Percentiles rank a stretch among this genome's conserved stretches.
Evolutionary conservation across 2,888 invertebrate genomes (phyloP).

Genomic region (Zygaena filipendulae): DNA sequence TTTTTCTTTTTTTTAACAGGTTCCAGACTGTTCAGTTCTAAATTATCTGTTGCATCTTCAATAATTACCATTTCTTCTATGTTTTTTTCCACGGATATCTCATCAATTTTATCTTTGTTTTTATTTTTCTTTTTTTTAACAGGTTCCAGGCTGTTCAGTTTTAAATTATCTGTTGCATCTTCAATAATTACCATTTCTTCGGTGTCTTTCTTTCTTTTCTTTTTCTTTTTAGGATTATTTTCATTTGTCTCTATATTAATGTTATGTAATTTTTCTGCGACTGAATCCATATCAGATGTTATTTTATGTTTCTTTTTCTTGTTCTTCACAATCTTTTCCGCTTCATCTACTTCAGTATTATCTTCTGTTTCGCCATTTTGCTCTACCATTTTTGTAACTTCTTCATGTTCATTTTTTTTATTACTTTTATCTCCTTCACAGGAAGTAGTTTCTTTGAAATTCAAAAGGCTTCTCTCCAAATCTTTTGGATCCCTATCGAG

Average conservation of each 20-base stretch:
- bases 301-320: conserved; percentile 19
- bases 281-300: conserved; percentile 7
- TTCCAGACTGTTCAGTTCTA: no score
- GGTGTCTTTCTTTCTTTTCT: conserved; percentile 7
- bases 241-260: conserved; percentile 7
- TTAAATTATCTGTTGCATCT: no score
- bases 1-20: conserved; percentile 5
- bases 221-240: conserved; percentile 23
- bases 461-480: conserved; percentile 27
- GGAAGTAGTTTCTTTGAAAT: conserved; percentile 6
- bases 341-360: conserved; percentile 6
- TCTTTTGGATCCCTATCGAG: conserved; percentile 74
- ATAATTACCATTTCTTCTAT: no score
- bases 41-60: no score
- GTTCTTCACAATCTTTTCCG: conserved; percentile 18
- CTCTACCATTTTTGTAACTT: conserved; percentile 8
- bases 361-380: conserved; percentile 14
- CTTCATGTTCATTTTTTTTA: conserved; percentile 5
- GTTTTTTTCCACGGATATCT: no score
- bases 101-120: no score
- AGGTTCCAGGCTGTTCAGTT: no score
- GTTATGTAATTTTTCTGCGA: conserved; percentile 1
- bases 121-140: no score
- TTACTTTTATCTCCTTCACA: conserved; percentile 8
- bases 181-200: no score